These are phyloP conservation scores for Musca vetustissima DNA, from an alignment of 1,140 invertebrate species.

Conservation along the genomic window DNA sequence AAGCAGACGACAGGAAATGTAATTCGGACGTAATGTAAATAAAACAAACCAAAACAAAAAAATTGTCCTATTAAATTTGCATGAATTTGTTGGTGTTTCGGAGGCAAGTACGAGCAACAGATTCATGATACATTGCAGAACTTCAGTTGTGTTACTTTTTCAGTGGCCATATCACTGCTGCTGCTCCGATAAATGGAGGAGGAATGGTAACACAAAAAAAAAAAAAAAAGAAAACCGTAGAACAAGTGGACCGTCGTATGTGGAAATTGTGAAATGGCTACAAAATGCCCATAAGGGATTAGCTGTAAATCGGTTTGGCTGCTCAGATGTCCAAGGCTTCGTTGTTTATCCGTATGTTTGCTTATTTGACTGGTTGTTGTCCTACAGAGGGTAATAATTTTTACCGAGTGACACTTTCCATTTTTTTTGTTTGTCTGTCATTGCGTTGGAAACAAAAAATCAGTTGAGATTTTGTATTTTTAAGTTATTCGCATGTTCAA, in stretches of 20 bases:
- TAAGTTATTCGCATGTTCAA: too few relatives aligned
- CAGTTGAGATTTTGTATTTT: too few relatives aligned
- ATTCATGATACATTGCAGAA: not conserved
- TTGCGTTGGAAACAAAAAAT: not conserved
- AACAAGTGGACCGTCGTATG: not conserved
- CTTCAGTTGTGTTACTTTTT: not conserved
- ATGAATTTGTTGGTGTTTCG: constrained; percentile 10
- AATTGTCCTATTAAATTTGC: constrained; percentile 27
- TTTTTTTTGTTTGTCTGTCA: not conserved
- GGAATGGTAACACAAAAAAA: not conserved
- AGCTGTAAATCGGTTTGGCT: constrained; percentile 48
- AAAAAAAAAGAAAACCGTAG: not conserved
- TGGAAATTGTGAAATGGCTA: constrained; percentile 28
- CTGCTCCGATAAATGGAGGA: too few relatives aligned
- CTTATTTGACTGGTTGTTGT: not conserved
- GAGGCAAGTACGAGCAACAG: not conserved
- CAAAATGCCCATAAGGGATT: constrained; percentile 56
- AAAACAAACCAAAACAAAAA: constrained; percentile 26
- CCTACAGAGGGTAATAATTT: constrained; percentile 13
- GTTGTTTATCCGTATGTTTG: not conserved
- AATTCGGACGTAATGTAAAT: constrained; percentile 46
- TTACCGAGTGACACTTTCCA: constrained; percentile 15
- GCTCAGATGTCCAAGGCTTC: not conserved
- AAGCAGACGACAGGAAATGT: constrained; percentile 49
- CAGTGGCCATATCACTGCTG: not conserved